phyloP scores from a whole-genome alignment of 2,797 vertebrate genomes.

The Lagocephalus sceleratus region DNA sequence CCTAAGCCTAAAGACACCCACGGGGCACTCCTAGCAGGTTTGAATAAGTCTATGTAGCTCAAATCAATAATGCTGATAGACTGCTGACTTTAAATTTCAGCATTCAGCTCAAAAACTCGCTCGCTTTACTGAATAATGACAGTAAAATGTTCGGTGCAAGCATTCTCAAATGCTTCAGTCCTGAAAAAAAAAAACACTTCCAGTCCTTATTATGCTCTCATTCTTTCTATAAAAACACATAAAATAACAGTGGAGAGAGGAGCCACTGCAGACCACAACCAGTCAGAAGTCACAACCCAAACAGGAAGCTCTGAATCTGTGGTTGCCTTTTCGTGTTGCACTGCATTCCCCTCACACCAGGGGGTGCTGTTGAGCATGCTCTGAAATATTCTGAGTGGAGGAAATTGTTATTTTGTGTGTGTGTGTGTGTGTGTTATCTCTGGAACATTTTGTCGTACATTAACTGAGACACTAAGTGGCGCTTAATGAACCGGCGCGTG shows the following conservation, averaged over 20 bases:
- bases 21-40: not conserved
- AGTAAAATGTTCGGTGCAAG: no score
- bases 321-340: slow-evolving; percentile 5
- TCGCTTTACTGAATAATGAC: no score
- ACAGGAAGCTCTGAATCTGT: not conserved
- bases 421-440: no score
- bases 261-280: slow-evolving; percentile 11
- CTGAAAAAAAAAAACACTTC: no score
- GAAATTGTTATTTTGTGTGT: slow-evolving; percentile 7
- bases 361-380: slow-evolving; percentile 56
- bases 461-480: slow-evolving; percentile 55
- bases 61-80: slow-evolving; percentile 37
- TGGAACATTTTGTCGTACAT: slow-evolving; percentile 42
- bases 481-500: slow-evolving; percentile 50
- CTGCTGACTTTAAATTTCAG: slow-evolving; percentile 34
- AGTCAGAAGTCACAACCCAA: slow-evolving; percentile 21
- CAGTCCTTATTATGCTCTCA: slow-evolving; percentile 1
- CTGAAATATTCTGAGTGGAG: slow-evolving; percentile 12
- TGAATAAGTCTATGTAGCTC: slow-evolving; percentile 15
- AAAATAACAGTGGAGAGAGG: slow-evolving; percentile 2
- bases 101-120: slow-evolving; percentile 42
- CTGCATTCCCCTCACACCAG: slow-evolving; percentile 43
- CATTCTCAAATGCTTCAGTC: no score
- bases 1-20: slow-evolving; percentile 22
- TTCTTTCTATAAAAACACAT: slow-evolving; percentile 25